Evolutionary conservation across 1,140 invertebrate genomes (phyloP).

Genomic region (Mycetomoellerius zeteki): DNA sequence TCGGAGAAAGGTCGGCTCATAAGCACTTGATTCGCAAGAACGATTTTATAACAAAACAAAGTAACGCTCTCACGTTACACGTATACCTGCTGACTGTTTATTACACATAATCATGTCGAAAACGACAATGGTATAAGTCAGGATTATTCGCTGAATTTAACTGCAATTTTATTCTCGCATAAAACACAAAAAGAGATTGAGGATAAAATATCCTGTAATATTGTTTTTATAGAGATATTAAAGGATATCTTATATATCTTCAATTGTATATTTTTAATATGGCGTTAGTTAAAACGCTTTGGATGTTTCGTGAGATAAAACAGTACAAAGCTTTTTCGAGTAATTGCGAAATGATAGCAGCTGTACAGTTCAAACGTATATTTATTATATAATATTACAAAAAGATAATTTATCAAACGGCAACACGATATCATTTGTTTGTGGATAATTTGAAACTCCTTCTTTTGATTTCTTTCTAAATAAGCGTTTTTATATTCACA

Average conservation of each 20-base stretch:
- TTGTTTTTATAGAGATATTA: neutral
- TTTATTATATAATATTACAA: slow-evolving; percentile 6
- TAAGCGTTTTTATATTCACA: neutral
- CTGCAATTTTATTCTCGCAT: neutral
- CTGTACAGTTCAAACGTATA: neutral
- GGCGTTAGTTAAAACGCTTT: neutral
- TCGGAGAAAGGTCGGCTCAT: neutral
- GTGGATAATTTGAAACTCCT: neutral
- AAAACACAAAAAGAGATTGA: neutral
- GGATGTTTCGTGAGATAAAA: neutral
- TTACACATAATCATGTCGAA: neutral
- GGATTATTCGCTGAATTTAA: neutral
- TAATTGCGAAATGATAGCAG: neutral
- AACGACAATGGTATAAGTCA: neutral
- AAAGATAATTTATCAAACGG: neutral
- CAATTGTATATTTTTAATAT: neutral
- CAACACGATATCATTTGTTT: slow-evolving; percentile 4
- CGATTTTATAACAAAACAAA: neutral
- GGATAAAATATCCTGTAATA: neutral
- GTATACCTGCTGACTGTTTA: neutral
- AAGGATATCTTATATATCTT: neutral
- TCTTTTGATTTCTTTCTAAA: neutral
- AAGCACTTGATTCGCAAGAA: neutral
- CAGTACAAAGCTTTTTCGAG: neutral
- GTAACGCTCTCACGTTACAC: neutral